Conservation (phyloP, 2,113 vertebrate genomes). For the Alosa alosa region DNA sequence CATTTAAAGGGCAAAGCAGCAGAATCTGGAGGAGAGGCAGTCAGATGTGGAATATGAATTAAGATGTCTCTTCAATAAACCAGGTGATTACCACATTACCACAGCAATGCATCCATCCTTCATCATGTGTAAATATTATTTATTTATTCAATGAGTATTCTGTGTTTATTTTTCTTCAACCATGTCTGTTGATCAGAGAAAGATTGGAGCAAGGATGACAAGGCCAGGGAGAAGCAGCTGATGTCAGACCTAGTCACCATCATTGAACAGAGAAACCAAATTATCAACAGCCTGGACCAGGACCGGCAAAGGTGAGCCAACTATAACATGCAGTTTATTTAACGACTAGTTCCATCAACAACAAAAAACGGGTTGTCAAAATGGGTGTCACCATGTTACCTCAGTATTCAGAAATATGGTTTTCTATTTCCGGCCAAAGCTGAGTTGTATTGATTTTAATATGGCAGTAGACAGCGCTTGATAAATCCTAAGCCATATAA, state of each 20-base stretch:
- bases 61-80: conserved; percentile 89
- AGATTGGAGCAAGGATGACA: conserved; percentile 82
- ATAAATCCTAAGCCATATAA: too few relatives aligned
- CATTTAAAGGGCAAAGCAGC: conserved; percentile 81
- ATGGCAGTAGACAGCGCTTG: too few relatives aligned
- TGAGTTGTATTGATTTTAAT: too few relatives aligned
- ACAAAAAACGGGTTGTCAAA: too few relatives aligned
- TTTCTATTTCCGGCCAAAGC: too few relatives aligned
- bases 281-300: conserved; percentile 86
- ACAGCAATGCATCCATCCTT: not conserved
- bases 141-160: not conserved
- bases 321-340: not conserved
- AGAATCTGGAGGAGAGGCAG: conserved; percentile 87
- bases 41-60: conserved; percentile 87
- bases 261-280: conserved; percentile 88
- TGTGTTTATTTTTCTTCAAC: not conserved
- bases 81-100: conserved; percentile 67
- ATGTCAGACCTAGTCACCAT: conserved; percentile 84
- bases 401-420: too few relatives aligned
- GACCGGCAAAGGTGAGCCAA: conserved; percentile 82
- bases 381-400: too few relatives aligned
- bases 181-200: conserved; percentile 68
- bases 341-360: not conserved
- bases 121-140: not conserved
- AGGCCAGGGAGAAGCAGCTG: conserved; percentile 77